Base-by-base conservation (phyloP, 2,113 vertebrate genomes). In the Physeter macrocephalus region DNA sequence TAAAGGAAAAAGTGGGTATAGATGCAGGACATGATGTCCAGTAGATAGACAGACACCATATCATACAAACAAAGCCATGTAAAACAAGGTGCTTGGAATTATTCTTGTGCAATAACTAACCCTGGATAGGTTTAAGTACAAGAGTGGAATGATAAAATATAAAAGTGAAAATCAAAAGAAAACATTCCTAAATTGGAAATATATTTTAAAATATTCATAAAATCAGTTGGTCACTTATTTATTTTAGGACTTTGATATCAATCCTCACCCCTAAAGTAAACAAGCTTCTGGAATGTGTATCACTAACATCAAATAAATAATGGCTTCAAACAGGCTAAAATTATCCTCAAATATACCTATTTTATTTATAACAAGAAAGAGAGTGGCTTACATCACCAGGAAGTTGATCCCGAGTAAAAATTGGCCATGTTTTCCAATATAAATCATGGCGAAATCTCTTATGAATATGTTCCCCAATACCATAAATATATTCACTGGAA, bases 371-470 rank as follows among this genome's bases (percentile, higher is more conserved):
- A 92, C 15, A 94, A 74, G 6, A 74, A 84, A 87, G 1, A 57
- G n/a, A 39, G 54, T 59, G 61, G 39, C 99, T 99, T 97, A 99
- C 99, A 25, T 98, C 99, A 92, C 98, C 99, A 83, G 99, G 99
- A 69, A 98, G 98, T 11, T 88, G 93, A 77, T 99, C 99, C 93
- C 99, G 99, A 57, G 97, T 98, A 97, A 99, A 99, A 3, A 99
- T 98, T 2, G 99, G 99, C 99, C 99, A 99, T 3, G 99, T 99
- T 96, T 96, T 99, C 99, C 99, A 99, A 94, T 99, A 92, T 7
- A 98, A 98, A 7, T 99, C 98, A 71, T 99, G 99, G 9, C 89
- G 99, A 98, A 99, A 99, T n/a, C 98, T 97, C 78, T 98, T 98
- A 88, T 99, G 99, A 87, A 99, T 98, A 1, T 99, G 99, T 92